phyloP scores from a whole-genome alignment of 1,140 invertebrate species.

The Pseudomyrmex sp. region DNA sequence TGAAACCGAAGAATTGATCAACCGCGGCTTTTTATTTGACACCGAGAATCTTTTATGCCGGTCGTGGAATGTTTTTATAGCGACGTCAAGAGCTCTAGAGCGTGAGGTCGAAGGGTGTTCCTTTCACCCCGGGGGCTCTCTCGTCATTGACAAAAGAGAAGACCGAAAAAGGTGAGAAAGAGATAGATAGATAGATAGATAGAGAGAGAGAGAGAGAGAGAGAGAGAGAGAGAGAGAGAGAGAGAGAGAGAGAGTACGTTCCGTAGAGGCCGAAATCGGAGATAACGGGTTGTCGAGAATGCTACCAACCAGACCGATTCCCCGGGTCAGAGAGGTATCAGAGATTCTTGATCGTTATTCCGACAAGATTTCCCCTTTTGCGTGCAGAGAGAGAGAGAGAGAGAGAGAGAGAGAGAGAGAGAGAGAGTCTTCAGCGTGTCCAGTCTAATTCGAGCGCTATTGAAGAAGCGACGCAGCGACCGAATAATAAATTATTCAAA shows the following conservation, averaged over 20 bases:
- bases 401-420: background rate
- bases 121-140: slow-evolving; percentile 30
- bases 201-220: background rate
- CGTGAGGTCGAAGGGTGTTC: slow-evolving; percentile 13
- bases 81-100: slow-evolving; percentile 30
- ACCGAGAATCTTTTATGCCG: slow-evolving; percentile 62
- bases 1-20: slow-evolving; percentile 57
- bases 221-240: slow-evolving; percentile 12
- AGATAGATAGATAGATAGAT: background rate
- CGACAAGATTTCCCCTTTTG: slow-evolving; percentile 46
- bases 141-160: slow-evolving; percentile 18
- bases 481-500: slow-evolving; percentile 44
- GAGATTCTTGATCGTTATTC: slow-evolving; percentile 50
- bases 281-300: slow-evolving; percentile 36
- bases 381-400: background rate
- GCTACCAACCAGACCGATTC: slow-evolving; percentile 26
- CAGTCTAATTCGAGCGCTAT: slow-evolving; percentile 12
- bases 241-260: slow-evolving; percentile 24
- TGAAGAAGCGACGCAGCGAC: background rate
- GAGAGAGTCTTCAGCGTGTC: background rate
- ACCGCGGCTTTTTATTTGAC: slow-evolving; percentile 66
- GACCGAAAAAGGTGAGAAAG: background rate
- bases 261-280: slow-evolving; percentile 15
- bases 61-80: slow-evolving; percentile 63
- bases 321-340: slow-evolving; percentile 35